These are phyloP conservation scores for Emydocephalus ijimae DNA, from an alignment of 2,113 vertebrate species.

Conservation along the genomic window DNA sequence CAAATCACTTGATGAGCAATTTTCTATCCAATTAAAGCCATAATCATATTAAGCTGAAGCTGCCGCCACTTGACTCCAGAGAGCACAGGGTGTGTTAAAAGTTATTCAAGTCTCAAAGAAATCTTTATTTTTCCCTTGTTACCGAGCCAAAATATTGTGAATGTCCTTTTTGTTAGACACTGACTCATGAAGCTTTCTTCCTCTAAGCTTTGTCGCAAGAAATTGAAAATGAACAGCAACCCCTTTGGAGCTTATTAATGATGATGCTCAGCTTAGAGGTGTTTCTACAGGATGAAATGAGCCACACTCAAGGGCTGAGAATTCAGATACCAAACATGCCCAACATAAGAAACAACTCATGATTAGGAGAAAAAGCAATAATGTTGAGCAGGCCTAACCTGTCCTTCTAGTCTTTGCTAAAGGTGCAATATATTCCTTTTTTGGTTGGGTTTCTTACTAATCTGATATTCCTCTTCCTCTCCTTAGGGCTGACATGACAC, in stretches of 20 bases:
- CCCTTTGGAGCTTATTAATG: conserved; percentile 14
- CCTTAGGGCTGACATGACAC: neutral
- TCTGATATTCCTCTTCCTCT: neutral
- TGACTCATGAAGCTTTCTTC: conserved; percentile 1
- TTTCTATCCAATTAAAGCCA: conserved; percentile 13
- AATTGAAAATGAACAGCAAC: neutral
- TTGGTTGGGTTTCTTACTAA: neutral
- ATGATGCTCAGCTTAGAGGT: conserved; percentile 29
- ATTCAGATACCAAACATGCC: conserved; percentile 54
- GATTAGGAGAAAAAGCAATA: conserved; percentile 31
- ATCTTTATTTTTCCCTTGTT: neutral
- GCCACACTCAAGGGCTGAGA: conserved; percentile 51
- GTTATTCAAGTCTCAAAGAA: neutral
- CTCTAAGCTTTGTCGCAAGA: neutral
- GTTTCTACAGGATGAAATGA: conserved; percentile 46
- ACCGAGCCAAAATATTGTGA: neutral
- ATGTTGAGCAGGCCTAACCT: conserved; percentile 18
- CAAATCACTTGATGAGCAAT: neutral
- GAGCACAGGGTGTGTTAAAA: neutral
- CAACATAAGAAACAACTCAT: conserved; percentile 2
- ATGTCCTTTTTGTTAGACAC: neutral
- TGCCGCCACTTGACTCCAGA: neutral
- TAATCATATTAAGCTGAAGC: neutral
- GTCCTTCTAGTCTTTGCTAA: conserved; percentile 8
- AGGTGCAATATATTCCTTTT: neutral